Evolutionary conservation across 2,113 vertebrate genomes (phyloP).

Genomic region (Mandrillus leucophaeus): DNA sequence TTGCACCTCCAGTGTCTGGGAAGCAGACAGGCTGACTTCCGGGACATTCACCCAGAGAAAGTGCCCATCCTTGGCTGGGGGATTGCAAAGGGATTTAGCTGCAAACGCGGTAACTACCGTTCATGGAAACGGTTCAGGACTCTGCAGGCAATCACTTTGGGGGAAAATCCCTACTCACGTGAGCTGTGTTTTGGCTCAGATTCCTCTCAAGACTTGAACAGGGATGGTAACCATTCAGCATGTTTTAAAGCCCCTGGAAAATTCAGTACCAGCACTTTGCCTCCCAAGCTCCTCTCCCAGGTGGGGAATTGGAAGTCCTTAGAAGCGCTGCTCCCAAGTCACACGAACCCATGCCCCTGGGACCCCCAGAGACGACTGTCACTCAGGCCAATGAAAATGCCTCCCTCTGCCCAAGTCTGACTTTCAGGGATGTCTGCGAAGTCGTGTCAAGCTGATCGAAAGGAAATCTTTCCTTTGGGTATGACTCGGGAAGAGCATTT

Average conservation of each 20-base stretch:
- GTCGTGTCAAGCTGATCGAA: constrained; percentile 21
- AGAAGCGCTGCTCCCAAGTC: accelerated
- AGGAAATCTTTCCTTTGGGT: constrained; percentile 41
- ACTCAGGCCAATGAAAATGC: neutral
- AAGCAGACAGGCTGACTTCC: neutral
- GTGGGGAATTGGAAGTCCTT: neutral
- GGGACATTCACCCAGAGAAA: neutral
- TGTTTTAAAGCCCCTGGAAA: constrained; percentile 50
- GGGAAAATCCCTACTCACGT: constrained; percentile 26
- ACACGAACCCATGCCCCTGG: neutral
- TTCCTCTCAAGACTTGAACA: constrained; percentile 36
- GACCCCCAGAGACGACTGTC: neutral
- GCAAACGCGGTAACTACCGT: neutral
- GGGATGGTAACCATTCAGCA: constrained; percentile 49
- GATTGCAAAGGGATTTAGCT: neutral
- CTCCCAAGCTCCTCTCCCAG: neutral
- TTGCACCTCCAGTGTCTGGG: neutral
- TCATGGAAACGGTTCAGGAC: constrained; percentile 30
- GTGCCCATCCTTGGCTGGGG: neutral
- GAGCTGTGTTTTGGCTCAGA: constrained; percentile 61
- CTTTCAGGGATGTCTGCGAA: neutral
- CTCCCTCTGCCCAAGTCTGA: constrained; percentile 6
- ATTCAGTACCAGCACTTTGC: neutral
- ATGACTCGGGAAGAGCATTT: constrained; percentile 30
- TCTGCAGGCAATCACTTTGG: constrained; percentile 29